These are phyloP conservation scores for Parazoanthus darwini DNA, from an alignment of 92 coral and sea anemone species.

Conservation along the genomic window DNA sequence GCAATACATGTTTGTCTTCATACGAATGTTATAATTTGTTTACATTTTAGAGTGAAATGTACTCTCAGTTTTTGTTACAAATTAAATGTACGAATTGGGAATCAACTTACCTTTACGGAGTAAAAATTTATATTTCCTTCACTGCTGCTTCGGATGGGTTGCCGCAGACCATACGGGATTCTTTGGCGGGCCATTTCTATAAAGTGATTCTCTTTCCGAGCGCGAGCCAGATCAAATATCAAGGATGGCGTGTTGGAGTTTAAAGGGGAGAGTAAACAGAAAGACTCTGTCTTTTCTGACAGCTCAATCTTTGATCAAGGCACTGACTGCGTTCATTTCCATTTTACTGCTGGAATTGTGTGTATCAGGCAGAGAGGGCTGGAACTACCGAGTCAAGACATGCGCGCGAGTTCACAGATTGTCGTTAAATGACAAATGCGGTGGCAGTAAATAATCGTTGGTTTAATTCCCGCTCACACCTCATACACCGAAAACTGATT, in stretches of 20 bases:
- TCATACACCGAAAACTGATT: background rate
- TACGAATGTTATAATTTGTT: background rate
- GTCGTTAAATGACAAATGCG: background rate
- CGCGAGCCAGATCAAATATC: background rate
- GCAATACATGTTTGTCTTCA: background rate
- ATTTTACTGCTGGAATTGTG: background rate
- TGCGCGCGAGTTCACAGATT: background rate
- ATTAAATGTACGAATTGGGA: background rate
- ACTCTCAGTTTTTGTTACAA: background rate
- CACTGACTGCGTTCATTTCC: background rate
- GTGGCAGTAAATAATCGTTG: background rate
- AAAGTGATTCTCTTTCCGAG: background rate
- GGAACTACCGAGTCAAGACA: background rate
- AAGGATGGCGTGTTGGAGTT: background rate
- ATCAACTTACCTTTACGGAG: slow-evolving; percentile 24
- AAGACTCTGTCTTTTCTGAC: background rate
- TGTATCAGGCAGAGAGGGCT: background rate
- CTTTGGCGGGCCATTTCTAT: slow-evolving; percentile 30
- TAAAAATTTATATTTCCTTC: slow-evolving; percentile 26
- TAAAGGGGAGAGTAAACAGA: background rate
- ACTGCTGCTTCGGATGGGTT: slow-evolving; percentile 26
- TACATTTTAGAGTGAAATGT: background rate
- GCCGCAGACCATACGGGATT: background rate
- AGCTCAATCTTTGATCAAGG: background rate
- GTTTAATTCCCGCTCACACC: slow-evolving; percentile 12